phyloP scores from a whole-genome alignment of 2,888 invertebrate species.

The Arctia plantaginis region DNA sequence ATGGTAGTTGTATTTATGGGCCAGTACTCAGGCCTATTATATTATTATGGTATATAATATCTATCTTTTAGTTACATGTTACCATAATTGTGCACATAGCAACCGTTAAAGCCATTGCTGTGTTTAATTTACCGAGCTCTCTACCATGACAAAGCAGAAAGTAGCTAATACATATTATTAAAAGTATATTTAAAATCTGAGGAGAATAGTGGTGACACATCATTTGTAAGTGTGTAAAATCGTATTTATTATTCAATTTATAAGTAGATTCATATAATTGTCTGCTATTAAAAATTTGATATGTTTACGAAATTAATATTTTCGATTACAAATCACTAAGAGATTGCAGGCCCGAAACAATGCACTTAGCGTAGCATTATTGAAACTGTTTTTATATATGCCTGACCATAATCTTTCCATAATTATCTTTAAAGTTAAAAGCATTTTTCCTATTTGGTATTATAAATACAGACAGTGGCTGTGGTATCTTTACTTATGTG shows the following conservation, averaged over 20 bases:
- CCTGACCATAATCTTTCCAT: slow-evolving; percentile 82
- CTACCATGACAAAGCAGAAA: slow-evolving; percentile 46
- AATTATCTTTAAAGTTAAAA: slow-evolving; percentile 76
- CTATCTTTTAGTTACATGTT: slow-evolving; percentile 49
- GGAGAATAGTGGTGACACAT: slow-evolving; percentile 33
- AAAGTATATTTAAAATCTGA: slow-evolving; percentile 20
- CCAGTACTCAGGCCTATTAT: slow-evolving; percentile 32
- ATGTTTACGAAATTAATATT: slow-evolving; percentile 30
- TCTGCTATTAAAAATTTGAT: slow-evolving; percentile 23
- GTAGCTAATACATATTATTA: slow-evolving; percentile 21
- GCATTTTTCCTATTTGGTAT: slow-evolving; percentile 87
- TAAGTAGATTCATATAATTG: slow-evolving; percentile 17
- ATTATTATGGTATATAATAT: slow-evolving; percentile 40
- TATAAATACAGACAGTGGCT: slow-evolving; percentile 87
- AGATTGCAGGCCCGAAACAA: slow-evolving; percentile 57
- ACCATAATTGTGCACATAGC: slow-evolving; percentile 49
- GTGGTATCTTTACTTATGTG: slow-evolving; percentile 86
- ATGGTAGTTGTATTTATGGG: slow-evolving; percentile 39
- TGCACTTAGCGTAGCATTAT: slow-evolving; percentile 79
- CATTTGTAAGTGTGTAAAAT: slow-evolving; percentile 26
- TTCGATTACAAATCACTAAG: slow-evolving; percentile 35
- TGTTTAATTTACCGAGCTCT: slow-evolving; percentile 38
- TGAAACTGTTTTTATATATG: slow-evolving; percentile 71
- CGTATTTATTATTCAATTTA: slow-evolving; percentile 26
- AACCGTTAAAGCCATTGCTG: slow-evolving; percentile 39